Base-by-base conservation (phyloP, 2,888 invertebrate genomes). In the Torymus auratus region DNA sequence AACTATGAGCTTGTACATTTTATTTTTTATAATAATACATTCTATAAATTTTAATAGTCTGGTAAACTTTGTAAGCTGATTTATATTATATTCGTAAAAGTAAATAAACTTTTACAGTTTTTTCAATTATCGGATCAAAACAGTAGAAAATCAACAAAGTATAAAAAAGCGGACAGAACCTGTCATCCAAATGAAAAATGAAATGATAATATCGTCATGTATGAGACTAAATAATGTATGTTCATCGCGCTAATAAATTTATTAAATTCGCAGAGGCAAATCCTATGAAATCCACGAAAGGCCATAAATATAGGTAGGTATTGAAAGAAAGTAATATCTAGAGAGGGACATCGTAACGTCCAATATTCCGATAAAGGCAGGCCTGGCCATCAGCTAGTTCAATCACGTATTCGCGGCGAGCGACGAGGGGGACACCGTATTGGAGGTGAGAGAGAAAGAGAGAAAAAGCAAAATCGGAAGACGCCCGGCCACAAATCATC, bases 401-500 rank as follows among this genome's bases (percentile, higher is more conserved):
- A 82, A 80, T 82, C 82, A 82, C 82, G 82, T 82, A 78, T 80
- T 64, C 74, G 53, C 23, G 7, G 41, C 41, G 41, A 7, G 41
- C 41, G 41, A 41, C 41, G 41, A 41, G 41, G 41, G 41, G 41
- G 41, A 41, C 41, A 41, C 41, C 41, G 41, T 41, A 41, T 41
- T 41, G 41, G 1, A 61, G 50, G 60, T 56, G 50, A 67, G 20
- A 55, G 41, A 62, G n/a, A 61, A 50, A 41, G 17, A 52, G 50
- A n/a, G 41, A 2, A 15, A 28, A 64, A 17, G n/a, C 17, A 60
- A 11, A 20, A 17, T 11, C 15, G 56, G 58, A 55, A 56, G 52
- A 75, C 23, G 60, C 15, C 56, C 52, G 3, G 62, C 52, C 82
- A 87, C 86, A 88, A 89, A 88, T 89, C 87, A 88, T 88, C 87